These are phyloP conservation scores for Chiloscyllium plagiosum DNA, from an alignment of 2,113 vertebrate species.

Conservation along the genomic window DNA sequence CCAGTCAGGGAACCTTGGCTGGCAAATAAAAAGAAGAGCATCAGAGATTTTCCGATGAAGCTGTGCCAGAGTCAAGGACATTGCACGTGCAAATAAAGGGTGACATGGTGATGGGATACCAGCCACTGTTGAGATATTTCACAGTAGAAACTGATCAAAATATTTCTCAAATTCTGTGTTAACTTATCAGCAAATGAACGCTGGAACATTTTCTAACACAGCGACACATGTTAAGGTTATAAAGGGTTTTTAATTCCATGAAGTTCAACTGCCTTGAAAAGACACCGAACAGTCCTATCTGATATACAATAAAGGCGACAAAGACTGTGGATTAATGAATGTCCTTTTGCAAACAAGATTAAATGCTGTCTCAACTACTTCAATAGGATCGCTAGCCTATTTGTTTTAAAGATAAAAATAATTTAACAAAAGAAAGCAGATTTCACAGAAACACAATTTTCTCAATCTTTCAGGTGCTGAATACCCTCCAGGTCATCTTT, in stretches of 20 bases:
- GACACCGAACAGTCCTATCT: background rate
- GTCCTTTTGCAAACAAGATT: background rate
- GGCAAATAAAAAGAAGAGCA: no score
- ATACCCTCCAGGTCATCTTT: no score
- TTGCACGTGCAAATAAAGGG: no score
- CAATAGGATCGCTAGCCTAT: background rate
- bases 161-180: background rate
- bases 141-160: background rate
- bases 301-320: background rate
- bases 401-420: background rate
- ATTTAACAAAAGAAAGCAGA: background rate
- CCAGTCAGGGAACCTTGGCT: no score
- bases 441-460: background rate
- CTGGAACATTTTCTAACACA: background rate
- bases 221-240: background rate
- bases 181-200: background rate
- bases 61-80: no score
- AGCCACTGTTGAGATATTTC: no score
- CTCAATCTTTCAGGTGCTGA: background rate
- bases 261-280: background rate
- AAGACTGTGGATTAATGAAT: background rate
- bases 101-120: no score
- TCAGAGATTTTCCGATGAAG: no score
- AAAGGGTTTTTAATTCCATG: background rate
- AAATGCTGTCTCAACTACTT: background rate